These are phyloP conservation scores for Gambelia wislizenii DNA, from an alignment of 2,797 vertebrate species.

Conservation along the genomic window DNA sequence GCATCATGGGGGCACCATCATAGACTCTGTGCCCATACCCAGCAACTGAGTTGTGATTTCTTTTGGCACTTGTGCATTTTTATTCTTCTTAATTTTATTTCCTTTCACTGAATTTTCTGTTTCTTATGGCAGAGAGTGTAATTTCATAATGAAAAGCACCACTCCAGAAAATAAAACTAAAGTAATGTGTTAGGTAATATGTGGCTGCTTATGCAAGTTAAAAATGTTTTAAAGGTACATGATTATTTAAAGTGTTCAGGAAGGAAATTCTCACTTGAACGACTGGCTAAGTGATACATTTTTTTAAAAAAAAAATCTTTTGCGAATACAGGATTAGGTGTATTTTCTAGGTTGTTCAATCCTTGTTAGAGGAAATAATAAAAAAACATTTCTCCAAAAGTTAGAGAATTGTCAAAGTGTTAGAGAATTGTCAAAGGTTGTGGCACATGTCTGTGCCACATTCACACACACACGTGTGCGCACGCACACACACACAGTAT, in stretches of 20 bases:
- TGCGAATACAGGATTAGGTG: not conserved
- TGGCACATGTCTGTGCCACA: not conserved
- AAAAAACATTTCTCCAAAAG: not conserved
- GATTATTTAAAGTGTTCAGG: slow-evolving; percentile 7
- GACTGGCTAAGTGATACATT: not conserved
- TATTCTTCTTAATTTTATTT: slow-evolving; percentile 16
- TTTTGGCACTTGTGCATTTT: not conserved
- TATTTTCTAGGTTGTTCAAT: slow-evolving; percentile 13
- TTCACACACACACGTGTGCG: too few relatives aligned
- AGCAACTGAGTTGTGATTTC: too few relatives aligned
- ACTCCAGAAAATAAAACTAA: slow-evolving; percentile 43
- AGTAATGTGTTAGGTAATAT: not conserved
- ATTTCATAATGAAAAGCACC: slow-evolving; percentile 16
- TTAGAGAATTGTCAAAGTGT: not conserved
- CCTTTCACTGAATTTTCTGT: slow-evolving; percentile 16
- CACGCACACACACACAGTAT: too few relatives aligned
- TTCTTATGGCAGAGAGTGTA: slow-evolving; percentile 26
- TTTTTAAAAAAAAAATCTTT: not conserved
- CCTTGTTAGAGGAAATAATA: not conserved
- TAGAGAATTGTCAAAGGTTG: not conserved
- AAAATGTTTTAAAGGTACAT: slow-evolving; percentile 14
- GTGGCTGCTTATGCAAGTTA: not conserved
- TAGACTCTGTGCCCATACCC: too few relatives aligned
- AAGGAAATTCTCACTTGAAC: slow-evolving; percentile 13
- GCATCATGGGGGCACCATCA: too few relatives aligned